Conservation (phyloP, 2,113 vertebrate genomes). For the Erinaceus europaeus region DNA sequence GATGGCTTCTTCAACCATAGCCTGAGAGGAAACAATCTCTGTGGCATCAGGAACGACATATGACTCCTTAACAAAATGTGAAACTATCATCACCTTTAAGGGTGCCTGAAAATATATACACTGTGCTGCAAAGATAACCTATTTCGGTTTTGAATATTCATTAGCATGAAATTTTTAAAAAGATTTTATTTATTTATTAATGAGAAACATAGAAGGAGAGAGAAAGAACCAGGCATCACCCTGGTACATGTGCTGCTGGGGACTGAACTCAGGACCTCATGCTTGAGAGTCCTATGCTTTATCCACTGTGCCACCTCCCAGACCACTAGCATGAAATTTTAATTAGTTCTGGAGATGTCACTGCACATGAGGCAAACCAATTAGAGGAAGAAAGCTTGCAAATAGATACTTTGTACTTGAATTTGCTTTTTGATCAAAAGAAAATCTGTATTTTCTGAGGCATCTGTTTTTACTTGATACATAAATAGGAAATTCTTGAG, state of each 20-base stretch:
- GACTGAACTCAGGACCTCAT: too few species aligned
- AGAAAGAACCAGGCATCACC: too few species aligned
- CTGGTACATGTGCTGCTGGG: too few species aligned
- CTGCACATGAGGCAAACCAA: constrained; percentile 81
- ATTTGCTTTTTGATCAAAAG: constrained; percentile 67
- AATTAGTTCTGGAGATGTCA: constrained; percentile 83
- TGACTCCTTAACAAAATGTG: constrained; percentile 61
- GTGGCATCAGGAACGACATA: constrained; percentile 24
- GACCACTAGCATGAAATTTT: constrained; percentile 82
- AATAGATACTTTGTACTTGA: constrained; percentile 73
- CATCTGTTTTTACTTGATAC: constrained; percentile 31
- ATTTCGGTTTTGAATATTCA: constrained; percentile 84
- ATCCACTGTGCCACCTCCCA: too few species aligned
- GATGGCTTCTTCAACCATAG: constrained; percentile 83
- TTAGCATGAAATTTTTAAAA: constrained; percentile 81
- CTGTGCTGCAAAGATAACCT: constrained; percentile 83
- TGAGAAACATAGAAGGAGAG: too few species aligned
- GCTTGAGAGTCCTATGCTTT: too few species aligned
- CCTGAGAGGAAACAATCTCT: constrained; percentile 69
- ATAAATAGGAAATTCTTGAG: constrained; percentile 21
- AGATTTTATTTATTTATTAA: too few species aligned
- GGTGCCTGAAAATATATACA: constrained; percentile 81
- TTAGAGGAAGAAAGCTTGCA: constrained; percentile 81
- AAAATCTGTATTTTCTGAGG: constrained; percentile 42
- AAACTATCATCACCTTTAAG: constrained; percentile 74